phyloP scores from a whole-genome alignment of 2,888 invertebrate genomes.

The Stenolophus ochropezus region DNA sequence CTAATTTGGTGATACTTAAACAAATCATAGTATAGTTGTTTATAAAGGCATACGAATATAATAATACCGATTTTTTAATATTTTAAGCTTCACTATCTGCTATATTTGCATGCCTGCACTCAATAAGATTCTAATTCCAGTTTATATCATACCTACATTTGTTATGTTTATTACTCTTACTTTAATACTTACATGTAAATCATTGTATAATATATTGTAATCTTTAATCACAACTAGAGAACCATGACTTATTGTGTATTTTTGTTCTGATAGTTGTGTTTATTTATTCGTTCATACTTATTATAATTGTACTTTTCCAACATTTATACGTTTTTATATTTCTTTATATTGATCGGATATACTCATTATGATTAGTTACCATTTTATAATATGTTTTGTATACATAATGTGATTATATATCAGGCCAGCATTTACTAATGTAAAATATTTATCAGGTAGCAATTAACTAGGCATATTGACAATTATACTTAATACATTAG shows the following conservation, averaged over 20 bases:
- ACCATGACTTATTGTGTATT: conserved; percentile 3
- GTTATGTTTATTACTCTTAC: conserved; percentile 10
- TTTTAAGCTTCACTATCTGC: conserved; percentile 52
- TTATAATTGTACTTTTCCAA: conserved; percentile 36
- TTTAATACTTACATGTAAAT: conserved; percentile 27
- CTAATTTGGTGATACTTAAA: conserved; percentile 78
- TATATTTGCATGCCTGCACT: conserved; percentile 58
- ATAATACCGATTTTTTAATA: conserved; percentile 40
- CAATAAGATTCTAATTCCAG: conserved; percentile 20
- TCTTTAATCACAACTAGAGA: conserved; percentile 31
- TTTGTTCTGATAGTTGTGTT: neutral
- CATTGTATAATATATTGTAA: conserved; percentile 44
- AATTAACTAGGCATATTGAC: conserved; percentile 13
- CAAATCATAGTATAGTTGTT: conserved; percentile 74
- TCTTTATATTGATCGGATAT: neutral
- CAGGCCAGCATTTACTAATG: conserved; percentile 26
- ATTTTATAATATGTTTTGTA: conserved; percentile 19
- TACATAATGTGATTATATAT: conserved; percentile 49
- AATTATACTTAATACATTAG: conserved; percentile 34
- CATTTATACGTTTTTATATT: conserved; percentile 51
- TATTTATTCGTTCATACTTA: neutral
- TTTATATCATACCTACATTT: conserved; percentile 11
- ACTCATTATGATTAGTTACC: conserved; percentile 14
- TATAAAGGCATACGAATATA: conserved; percentile 45
- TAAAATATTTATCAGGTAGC: conserved; percentile 44